Base-by-base conservation (phyloP, 2,797 vertebrate species). In the Phrynocephalus guinanensis region DNA sequence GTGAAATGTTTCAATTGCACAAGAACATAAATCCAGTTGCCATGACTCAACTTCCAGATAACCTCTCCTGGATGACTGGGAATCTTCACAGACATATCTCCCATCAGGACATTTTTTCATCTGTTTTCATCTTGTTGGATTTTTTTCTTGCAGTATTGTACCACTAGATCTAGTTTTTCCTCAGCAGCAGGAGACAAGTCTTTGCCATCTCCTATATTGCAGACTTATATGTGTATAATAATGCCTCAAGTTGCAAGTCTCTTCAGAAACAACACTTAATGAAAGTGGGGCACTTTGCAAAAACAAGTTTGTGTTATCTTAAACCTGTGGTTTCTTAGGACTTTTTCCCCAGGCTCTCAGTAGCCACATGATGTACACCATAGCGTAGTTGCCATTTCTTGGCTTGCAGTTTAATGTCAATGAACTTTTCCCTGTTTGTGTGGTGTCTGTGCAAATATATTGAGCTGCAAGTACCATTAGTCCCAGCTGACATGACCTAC, bases 381-480 rank as follows among this genome's bases (percentile, higher is more conserved):
- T 28, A 50, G 33, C 81, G 71, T 87, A 1, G 83, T 75, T 70
- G 60, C 50, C 24, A 80, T 8, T 84, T 9, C 13, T 68, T 9
- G 81, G 82, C 6, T 13, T 89, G 3, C 52, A 3, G 87, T 88
- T n/a, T 78, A 81, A n/a, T 83, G 50, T 22, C 38, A 48, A 10
- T 11, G 60, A 63, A 5, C 24, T 24, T 9, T 48, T 26, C 38
- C 73, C 44, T 44, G 38, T 44, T 44, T 44, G 1, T 48, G 22
- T 76, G 8, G 38, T 76, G 3, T 22, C 22, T 9, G 38, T 76
- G 16, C 22, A 76, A 10, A 48, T 48, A 9, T 3, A 26, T 76
- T 76, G 73, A 44, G 10, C 10, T 48, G 22, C 73, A 76, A 8
- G 20, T 11, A 38, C 22, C 73, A 48, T 48, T 24, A 76, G 20